Conservation (phyloP, 2,113 vertebrate genomes). For the Ammodramus savannarum region DNA sequence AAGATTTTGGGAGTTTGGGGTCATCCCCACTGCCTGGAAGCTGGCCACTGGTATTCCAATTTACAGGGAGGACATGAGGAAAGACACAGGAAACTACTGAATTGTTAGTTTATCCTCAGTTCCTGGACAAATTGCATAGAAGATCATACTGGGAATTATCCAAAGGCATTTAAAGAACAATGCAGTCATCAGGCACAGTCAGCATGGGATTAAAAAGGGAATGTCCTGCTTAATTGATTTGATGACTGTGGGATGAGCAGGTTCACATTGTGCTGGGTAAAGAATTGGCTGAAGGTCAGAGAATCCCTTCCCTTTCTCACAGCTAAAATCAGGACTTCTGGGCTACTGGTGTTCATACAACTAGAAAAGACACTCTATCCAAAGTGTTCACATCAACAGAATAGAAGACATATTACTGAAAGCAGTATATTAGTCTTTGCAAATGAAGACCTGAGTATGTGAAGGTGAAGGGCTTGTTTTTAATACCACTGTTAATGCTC, state of each 20-base stretch:
- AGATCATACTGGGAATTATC: background rate
- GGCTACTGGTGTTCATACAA: rapidly evolving
- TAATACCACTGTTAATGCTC: background rate
- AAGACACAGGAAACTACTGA: background rate
- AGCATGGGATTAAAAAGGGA: background rate
- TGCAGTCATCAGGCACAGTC: background rate
- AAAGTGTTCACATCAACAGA: background rate
- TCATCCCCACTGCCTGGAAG: background rate
- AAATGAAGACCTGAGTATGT: background rate
- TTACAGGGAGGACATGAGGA: background rate
- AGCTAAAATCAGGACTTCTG: background rate
- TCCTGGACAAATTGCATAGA: background rate
- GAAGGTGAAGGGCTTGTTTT: background rate
- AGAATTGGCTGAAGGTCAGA: background rate
- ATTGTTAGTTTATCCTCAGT: background rate
- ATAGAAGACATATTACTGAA: background rate
- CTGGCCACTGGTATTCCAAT: background rate
- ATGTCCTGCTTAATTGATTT: background rate
- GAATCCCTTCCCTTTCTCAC: too few relatives aligned
- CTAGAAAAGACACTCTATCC: background rate
- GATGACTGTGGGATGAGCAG: background rate
- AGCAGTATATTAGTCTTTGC: background rate
- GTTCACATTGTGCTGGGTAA: background rate
- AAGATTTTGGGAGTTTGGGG: background rate
- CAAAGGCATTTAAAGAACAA: background rate